Conservation (phyloP, 2,797 vertebrate genomes). For the Pangasius larnaudii region DNA sequence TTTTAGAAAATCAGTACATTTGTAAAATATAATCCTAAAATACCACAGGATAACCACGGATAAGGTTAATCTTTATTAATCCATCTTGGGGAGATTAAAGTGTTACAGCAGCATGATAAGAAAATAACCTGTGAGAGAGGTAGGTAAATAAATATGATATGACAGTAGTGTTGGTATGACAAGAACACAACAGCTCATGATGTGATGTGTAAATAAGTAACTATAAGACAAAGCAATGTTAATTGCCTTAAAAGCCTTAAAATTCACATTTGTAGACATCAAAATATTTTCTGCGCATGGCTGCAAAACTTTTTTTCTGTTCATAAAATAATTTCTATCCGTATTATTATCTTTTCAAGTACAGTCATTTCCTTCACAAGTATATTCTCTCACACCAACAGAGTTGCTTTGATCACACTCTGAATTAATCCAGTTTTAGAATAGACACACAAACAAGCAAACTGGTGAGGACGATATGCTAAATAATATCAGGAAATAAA, state of each 20-base stretch:
- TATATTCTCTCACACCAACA: not conserved
- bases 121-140: not conserved
- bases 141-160: not conserved
- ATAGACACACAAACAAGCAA: not conserved
- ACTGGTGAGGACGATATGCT: not conserved
- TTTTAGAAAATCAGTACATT: not conserved
- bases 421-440: not conserved
- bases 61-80: not conserved
- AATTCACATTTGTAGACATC: not conserved
- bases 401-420: not conserved
- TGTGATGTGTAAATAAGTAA: not conserved
- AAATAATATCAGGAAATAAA: conserved; percentile 8
- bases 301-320: not conserved
- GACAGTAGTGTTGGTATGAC: not conserved
- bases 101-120: not conserved
- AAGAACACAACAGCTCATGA: not conserved
- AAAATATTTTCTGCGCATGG: not conserved
- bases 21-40: not conserved
- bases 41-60: not conserved
- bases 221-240: not conserved
- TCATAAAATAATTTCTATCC: not conserved
- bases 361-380: not conserved
- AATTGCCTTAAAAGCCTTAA: not conserved
- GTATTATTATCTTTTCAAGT: not conserved
- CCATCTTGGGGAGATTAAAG: not conserved